Evolutionary conservation across 2,888 invertebrate genomes (phyloP).

Genomic region (Spilosoma lubricipeda): DNA sequence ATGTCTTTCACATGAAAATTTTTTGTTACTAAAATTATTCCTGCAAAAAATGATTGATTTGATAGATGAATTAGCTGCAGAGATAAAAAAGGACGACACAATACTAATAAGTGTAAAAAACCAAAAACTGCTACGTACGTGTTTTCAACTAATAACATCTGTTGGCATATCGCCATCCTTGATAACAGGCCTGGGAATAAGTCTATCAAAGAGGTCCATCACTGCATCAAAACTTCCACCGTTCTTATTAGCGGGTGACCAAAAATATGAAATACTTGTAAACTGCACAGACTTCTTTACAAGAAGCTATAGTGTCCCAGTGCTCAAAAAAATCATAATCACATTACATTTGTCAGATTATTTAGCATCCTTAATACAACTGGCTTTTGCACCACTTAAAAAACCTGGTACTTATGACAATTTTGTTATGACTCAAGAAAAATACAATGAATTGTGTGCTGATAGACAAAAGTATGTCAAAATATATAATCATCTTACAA

Average conservation of each 20-base stretch:
- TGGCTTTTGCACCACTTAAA: slow-evolving; percentile 88
- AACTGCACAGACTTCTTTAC: slow-evolving; percentile 81
- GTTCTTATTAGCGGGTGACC: slow-evolving; percentile 75
- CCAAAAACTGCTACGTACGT: slow-evolving; percentile 87
- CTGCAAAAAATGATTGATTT: slow-evolving; percentile 75
- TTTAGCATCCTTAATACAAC: slow-evolving; percentile 89
- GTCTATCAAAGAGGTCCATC: slow-evolving; percentile 75
- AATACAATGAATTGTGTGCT: slow-evolving; percentile 79
- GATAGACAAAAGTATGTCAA: slow-evolving; percentile 83
- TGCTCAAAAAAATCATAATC: slow-evolving; percentile 85
- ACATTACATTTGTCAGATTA: slow-evolving; percentile 87
- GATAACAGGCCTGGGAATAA: slow-evolving; percentile 88
- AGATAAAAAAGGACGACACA: slow-evolving; percentile 64
- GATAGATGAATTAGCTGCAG: slow-evolving; percentile 70
- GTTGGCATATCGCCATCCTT: slow-evolving; percentile 89
- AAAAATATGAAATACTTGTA: slow-evolving; percentile 82
- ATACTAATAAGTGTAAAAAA: slow-evolving; percentile 88
- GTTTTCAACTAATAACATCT: slow-evolving; percentile 87
- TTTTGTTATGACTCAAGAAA: slow-evolving; percentile 85
- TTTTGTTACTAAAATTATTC: slow-evolving; percentile 70
- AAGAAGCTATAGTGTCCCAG: slow-evolving; percentile 78
- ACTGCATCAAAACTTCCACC: slow-evolving; percentile 64
- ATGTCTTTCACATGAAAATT: slow-evolving; percentile 43
- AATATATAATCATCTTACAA: slow-evolving; percentile 83
- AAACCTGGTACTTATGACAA: slow-evolving; percentile 81